phyloP scores from a whole-genome alignment of 2,113 vertebrate genomes.

The Danionella cerebrum region DNA sequence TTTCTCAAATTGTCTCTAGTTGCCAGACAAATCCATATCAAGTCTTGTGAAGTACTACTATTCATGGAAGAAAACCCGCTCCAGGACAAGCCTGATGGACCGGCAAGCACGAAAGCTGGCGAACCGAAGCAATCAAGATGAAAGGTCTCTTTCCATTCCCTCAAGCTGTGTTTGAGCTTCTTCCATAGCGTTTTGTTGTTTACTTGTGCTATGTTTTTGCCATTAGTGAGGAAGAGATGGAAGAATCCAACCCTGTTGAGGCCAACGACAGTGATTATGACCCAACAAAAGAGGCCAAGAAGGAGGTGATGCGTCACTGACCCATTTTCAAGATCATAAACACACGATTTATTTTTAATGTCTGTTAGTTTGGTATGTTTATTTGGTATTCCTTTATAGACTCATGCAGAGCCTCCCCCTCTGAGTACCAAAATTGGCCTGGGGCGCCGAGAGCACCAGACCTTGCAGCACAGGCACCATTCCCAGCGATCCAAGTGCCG shows the following conservation, averaged over 20 bases:
- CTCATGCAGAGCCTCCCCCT: slow-evolving; percentile 69
- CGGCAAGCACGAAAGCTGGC: slow-evolving; percentile 92
- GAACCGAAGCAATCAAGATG: slow-evolving; percentile 83
- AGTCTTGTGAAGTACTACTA: slow-evolving; percentile 99
- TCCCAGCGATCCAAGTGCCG: slow-evolving; percentile 89
- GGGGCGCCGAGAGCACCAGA: slow-evolving; percentile 91
- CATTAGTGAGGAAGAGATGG: slow-evolving; percentile 87
- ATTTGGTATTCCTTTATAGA: slow-evolving; percentile 57
- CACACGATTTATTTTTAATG: too few relatives aligned
- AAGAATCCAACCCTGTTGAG: slow-evolving; percentile 84
- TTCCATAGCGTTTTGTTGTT: neutral
- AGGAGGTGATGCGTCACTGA: slow-evolving; percentile 87
- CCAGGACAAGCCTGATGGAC: slow-evolving; percentile 97
- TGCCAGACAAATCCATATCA: slow-evolving; percentile 97
- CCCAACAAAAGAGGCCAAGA: slow-evolving; percentile 92
- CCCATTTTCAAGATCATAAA: too few relatives aligned
- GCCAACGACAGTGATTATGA: slow-evolving; percentile 95
- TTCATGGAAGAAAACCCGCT: slow-evolving; percentile 98
- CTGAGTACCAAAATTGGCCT: slow-evolving; percentile 82
- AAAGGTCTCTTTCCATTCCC: slow-evolving; percentile 60
- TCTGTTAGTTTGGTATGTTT: neutral
- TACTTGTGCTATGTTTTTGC: neutral
- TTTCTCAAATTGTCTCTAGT: slow-evolving; percentile 59
- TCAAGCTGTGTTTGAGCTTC: too few relatives aligned
- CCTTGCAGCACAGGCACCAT: slow-evolving; percentile 90